Percentiles rank a stretch among this genome's conserved stretches.
Evolutionary conservation across 1,140 invertebrate species (phyloP).

Genomic region (Drosophila mojavensis): DNA sequence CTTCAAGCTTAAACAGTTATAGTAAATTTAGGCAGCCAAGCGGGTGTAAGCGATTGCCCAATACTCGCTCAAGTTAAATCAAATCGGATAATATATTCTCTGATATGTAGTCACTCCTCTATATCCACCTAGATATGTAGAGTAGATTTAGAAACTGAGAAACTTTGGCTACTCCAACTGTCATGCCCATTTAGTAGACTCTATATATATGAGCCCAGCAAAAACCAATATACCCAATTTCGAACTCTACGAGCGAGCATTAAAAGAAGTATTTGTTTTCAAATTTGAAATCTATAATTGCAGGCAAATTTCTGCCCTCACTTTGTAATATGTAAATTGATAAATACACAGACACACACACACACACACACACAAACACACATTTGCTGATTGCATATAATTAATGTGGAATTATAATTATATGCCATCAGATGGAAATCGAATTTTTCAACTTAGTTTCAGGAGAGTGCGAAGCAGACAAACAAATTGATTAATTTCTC

Average conservation of each 20-base stretch:
- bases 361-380: neutral
- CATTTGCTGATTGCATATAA: conserved; percentile 38
- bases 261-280: neutral
- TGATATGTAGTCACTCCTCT: too few species aligned
- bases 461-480: conserved; percentile 15
- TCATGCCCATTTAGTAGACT: too few species aligned
- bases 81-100: too few species aligned
- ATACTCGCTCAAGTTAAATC: too few species aligned
- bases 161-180: too few species aligned
- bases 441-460: conserved; percentile 5
- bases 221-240: neutral
- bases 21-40: too few species aligned
- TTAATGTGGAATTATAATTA: conserved; percentile 49
- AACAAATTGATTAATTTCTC: conserved; percentile 42
- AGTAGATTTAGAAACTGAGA: too few species aligned
- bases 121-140: too few species aligned
- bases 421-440: conserved; percentile 42
- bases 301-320: conserved; percentile 17
- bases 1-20: too few species aligned
- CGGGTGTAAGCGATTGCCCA: too few species aligned
- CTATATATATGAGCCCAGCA: too few species aligned
- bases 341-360: conserved; percentile 4
- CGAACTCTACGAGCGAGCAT: neutral
- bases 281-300: conserved; percentile 21
- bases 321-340: conserved; percentile 34